Percentiles rank a stretch among this genome's conserved stretches.
These are phyloP conservation scores for Encarsia formosa DNA, from an alignment of 2,888 invertebrate genomes.

Conservation along the genomic window DNA sequence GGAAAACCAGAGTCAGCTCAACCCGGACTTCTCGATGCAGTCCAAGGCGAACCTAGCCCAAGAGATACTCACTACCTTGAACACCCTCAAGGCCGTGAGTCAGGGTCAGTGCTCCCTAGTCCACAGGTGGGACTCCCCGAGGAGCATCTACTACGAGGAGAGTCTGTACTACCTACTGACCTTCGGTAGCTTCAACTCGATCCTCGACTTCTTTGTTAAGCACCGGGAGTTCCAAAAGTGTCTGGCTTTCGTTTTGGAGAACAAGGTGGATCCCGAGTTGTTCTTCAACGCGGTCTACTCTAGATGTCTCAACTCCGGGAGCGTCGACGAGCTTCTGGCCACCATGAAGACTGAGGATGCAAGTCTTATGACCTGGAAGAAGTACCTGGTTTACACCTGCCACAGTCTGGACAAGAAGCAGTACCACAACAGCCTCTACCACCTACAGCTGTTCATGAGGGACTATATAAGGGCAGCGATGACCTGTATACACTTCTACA, in stretches of 20 bases:
- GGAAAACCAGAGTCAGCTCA: slow-evolving; percentile 49
- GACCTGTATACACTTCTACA: slow-evolving; percentile 74
- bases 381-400: slow-evolving; percentile 67
- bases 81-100: slow-evolving; percentile 50
- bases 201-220: slow-evolving; percentile 72
- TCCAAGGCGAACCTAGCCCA: slow-evolving; percentile 54
- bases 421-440: slow-evolving; percentile 68
- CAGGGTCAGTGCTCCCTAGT: slow-evolving; percentile 45
- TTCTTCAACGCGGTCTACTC: slow-evolving; percentile 72
- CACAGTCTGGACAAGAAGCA: slow-evolving; percentile 67
- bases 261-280: slow-evolving; percentile 64
- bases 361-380: slow-evolving; percentile 67
- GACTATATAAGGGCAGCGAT: slow-evolving; percentile 75
- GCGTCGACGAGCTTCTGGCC: slow-evolving; percentile 59
- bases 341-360: slow-evolving; percentile 64
- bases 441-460: slow-evolving; percentile 66
- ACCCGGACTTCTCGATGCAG: slow-evolving; percentile 35
- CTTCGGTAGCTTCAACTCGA: slow-evolving; percentile 73
- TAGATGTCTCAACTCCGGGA: slow-evolving; percentile 64
- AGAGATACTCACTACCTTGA: slow-evolving; percentile 52
- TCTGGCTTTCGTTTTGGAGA: slow-evolving; percentile 66
- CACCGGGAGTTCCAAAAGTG: slow-evolving; percentile 68
- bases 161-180: slow-evolving; percentile 76
- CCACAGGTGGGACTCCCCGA: slow-evolving; percentile 29
- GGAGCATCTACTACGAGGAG: slow-evolving; percentile 58